phyloP scores from a whole-genome alignment of 2,888 invertebrate genomes.

The Ypsolopha scabrella region DNA sequence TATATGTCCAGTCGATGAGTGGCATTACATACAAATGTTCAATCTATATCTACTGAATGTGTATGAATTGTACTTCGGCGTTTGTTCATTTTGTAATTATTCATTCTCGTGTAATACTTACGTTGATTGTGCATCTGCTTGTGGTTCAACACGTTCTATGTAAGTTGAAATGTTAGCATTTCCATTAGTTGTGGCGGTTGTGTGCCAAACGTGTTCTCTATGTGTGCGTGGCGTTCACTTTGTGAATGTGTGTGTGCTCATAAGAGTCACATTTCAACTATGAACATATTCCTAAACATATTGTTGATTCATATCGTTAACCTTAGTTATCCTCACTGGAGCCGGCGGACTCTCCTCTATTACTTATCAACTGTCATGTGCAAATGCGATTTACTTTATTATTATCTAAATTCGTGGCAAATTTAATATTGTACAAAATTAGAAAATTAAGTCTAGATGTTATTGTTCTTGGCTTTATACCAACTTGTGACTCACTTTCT shows the following conservation, averaged over 20 bases:
- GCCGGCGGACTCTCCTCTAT: not conserved
- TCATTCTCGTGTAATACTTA: no score
- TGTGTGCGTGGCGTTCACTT: not conserved
- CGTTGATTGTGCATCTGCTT: no score
- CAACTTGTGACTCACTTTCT: not conserved
- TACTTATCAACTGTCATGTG: not conserved
- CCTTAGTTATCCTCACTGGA: not conserved
- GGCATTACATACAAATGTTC: no score
- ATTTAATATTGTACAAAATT: not conserved
- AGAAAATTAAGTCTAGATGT: not conserved
- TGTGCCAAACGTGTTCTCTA: not conserved
- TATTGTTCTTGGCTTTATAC: not conserved
- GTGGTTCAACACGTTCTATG: not conserved
- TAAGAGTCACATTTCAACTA: conserved; percentile 19
- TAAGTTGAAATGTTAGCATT: not conserved
- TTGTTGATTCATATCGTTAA: conserved; percentile 42
- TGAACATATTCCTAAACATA: conserved; percentile 28
- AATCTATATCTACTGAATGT: no score
- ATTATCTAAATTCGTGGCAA: not conserved
- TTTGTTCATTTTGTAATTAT: no score
- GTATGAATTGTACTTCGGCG: no score
- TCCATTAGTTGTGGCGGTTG: not conserved
- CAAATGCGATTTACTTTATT: not conserved
- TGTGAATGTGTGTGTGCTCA: not conserved
- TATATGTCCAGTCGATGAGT: no score